Evolutionary conservation across 2,113 vertebrate species (phyloP), one percentile per base, ranked within the genome.

Genomic region (Pholis gunnellus): DNA sequence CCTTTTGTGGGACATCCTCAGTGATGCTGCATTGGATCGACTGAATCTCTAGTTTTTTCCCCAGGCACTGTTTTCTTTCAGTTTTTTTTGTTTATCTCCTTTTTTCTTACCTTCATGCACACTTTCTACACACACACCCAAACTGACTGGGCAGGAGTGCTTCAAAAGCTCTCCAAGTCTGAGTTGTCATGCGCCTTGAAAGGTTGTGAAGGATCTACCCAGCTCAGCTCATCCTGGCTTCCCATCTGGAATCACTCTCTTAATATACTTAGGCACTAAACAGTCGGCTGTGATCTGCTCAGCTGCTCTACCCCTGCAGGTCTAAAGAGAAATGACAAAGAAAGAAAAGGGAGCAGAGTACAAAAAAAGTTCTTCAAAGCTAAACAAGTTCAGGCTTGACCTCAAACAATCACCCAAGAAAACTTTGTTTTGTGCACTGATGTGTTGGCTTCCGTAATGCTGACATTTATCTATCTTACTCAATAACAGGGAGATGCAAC

Each of bases 201-300:
- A 82, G 81, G 50, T 82, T 76, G 72, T 34, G 57, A 84, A 88
- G 72, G 66, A 78, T 91, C 69, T 86, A 69, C 68, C 50, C 63
- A 81, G 40, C 36, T 82, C 78, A 79, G 42, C 70, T 76, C 72
- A 69, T 88, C 64, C 75, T 59, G 59, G 22, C 46, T 44, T 34
- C 81, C 75, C 84, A 90, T 92, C 90, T 92, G 87, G 90, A 90
- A 81, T 74, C 73, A 68, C 65, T 91, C 65, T 88, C 15, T 73
- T 40, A 60, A 69, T 65, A 72, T 66, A n/a, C 48, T 29, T 6
- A 7, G 1, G 4, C 54, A 56, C 54, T 11, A 11, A 25, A 10
- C 52, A 54, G 13, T 57, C 14, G 25, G 25, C 56, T 29, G 25
- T 57, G 56, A 57, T 15, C 56, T 29, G 56, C 69, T 68, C 81